These are phyloP conservation scores for Pheosia tremula DNA, from an alignment of 2,888 invertebrate species.

Conservation along the genomic window DNA sequence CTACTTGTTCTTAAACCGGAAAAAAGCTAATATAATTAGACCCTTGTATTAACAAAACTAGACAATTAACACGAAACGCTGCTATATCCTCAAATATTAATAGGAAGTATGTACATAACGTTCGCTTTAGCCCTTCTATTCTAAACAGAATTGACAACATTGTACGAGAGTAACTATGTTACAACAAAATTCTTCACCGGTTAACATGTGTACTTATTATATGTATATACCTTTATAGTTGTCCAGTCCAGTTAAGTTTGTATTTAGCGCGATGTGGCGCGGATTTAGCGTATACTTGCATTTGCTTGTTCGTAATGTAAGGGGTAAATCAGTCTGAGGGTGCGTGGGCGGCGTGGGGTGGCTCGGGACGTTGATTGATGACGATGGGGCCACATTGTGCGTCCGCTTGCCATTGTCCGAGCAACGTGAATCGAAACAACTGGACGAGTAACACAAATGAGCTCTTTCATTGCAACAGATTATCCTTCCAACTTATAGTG, in stretches of 20 bases:
- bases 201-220: no score
- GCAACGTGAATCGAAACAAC: conserved; percentile 73
- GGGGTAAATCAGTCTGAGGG: conserved; percentile 56
- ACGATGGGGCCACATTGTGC: conserved; percentile 66
- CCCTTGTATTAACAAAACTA: no score
- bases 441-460: conserved; percentile 62
- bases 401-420: conserved; percentile 72
- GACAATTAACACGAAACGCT: no score
- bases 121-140: no score
- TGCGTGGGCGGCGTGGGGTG: conserved; percentile 43
- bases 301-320: conserved; percentile 53
- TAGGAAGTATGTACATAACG: no score
- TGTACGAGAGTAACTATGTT: no score
- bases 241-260: conserved; percentile 1
- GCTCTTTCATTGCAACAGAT: conserved; percentile 63
- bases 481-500: conserved; percentile 48
- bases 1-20: no score
- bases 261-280: not conserved
- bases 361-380: conserved; percentile 71
- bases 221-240: not conserved
- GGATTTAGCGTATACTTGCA: conserved; percentile 42
- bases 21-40: no score
- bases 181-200: no score
- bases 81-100: no score
- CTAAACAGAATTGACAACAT: no score